These are phyloP conservation scores for Apotomis betuletana DNA, from an alignment of 2,888 invertebrate species.

Conservation along the genomic window DNA sequence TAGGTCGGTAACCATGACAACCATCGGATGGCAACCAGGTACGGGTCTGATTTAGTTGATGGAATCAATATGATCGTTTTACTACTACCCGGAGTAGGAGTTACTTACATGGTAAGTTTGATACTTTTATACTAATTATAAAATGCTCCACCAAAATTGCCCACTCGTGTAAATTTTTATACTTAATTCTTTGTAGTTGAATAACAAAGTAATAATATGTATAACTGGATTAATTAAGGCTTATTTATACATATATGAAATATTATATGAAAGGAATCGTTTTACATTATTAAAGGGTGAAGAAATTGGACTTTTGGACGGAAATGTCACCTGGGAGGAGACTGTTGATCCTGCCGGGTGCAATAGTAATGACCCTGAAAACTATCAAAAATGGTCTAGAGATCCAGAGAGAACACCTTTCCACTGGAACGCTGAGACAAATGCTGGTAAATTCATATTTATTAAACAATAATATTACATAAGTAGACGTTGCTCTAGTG, in stretches of 20 bases:
- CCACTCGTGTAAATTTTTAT: conserved; percentile 16
- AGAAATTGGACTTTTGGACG: conserved; percentile 91
- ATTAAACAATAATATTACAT: too few relatives aligned
- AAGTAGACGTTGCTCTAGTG: too few relatives aligned
- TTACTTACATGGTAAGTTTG: conserved; percentile 85
- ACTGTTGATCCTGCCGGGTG: conserved; percentile 87
- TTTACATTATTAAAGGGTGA: conserved; percentile 85
- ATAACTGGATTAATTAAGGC: too few relatives aligned
- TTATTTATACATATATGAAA: too few relatives aligned
- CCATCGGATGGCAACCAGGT: conserved; percentile 84
- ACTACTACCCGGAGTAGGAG: conserved; percentile 89
- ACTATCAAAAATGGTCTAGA: conserved; percentile 83
- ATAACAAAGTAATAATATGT: too few relatives aligned
- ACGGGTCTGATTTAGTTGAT: conserved; percentile 85
- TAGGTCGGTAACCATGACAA: conserved; percentile 89
- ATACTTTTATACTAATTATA: too few relatives aligned
- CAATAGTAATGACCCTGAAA: conserved; percentile 85
- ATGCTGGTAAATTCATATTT: conserved; percentile 57
- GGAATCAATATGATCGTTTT: conserved; percentile 88
- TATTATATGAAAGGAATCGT: too few relatives aligned
- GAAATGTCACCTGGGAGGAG: conserved; percentile 86
- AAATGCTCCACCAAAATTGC: too few relatives aligned
- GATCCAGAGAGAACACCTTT: conserved; percentile 87
- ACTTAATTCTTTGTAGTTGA: too few relatives aligned
- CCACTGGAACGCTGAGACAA: conserved; percentile 85